Evolutionary conservation across 2,113 vertebrate species (phyloP).

Genomic region (Ginglymostoma cirratum): DNA sequence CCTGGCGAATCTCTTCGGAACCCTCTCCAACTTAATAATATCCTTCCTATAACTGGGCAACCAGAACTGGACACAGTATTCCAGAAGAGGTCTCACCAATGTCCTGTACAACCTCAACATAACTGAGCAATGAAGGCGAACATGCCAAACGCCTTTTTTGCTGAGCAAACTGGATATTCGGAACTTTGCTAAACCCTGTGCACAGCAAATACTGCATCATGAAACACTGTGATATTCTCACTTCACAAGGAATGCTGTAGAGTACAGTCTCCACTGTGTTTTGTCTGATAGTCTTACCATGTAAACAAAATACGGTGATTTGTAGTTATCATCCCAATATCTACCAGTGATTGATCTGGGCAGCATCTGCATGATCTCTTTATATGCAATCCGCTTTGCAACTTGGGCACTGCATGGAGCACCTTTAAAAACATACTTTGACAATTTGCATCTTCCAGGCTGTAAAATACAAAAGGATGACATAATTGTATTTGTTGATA

Average conservation of each 20-base stretch:
- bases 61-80: too few species aligned
- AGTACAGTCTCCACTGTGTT: background rate
- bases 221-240: background rate
- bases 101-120: too few species aligned
- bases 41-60: too few species aligned
- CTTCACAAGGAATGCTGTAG: too few species aligned
- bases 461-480: background rate
- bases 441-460: background rate
- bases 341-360: background rate
- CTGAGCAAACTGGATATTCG: too few species aligned
- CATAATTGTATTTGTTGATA: background rate
- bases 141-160: too few species aligned
- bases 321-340: background rate
- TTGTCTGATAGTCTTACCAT: background rate
- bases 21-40: too few species aligned
- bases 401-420: background rate
- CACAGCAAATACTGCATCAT: background rate
- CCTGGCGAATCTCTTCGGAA: too few species aligned
- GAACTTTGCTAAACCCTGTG: background rate
- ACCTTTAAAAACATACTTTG: background rate
- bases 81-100: too few species aligned
- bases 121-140: too few species aligned
- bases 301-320: background rate
- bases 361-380: background rate
- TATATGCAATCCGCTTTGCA: background rate